These are phyloP conservation scores for Hymenochirus boettgeri DNA, from an alignment of 2,113 vertebrate genomes.

Conservation along the genomic window DNA sequence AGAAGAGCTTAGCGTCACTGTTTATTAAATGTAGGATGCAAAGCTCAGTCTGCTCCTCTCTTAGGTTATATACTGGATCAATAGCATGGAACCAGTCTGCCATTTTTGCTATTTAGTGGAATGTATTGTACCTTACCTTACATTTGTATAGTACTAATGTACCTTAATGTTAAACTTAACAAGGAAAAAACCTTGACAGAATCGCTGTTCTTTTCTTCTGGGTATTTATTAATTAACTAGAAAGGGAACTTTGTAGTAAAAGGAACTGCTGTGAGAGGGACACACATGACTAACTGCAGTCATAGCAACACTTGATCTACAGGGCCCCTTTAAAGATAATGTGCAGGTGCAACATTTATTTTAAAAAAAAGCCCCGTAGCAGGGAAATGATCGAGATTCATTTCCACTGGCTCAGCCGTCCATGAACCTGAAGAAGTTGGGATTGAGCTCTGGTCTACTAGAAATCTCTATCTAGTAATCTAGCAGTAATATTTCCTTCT, in stretches of 20 bases:
- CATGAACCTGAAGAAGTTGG: conserved; percentile 19
- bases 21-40: too few species aligned
- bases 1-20: too few species aligned
- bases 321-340: conserved; percentile 25
- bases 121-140: conserved; percentile 1
- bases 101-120: too few species aligned
- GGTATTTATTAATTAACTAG: conserved; percentile 65
- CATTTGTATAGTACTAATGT: background rate
- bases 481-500: conserved; percentile 19
- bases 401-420: conserved; percentile 29
- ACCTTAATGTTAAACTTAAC: too few species aligned
- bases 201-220: conserved; percentile 60
- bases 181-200: conserved; percentile 56
- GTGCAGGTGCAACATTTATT: conserved; percentile 51
- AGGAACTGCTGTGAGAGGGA: conserved; percentile 53
- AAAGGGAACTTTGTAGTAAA: conserved; percentile 56
- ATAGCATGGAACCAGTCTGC: too few species aligned
- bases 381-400: conserved; percentile 12
- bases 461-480: background rate
- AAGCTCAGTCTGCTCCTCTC: too few species aligned
- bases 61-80: too few species aligned
- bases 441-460: conserved; percentile 5
- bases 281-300: conserved; percentile 53
- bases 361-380: conserved; percentile 24
- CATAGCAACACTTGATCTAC: conserved; percentile 50